Base-by-base conservation (phyloP, 2,797 vertebrate genomes). In the Hypotaenidia okinawae region DNA sequence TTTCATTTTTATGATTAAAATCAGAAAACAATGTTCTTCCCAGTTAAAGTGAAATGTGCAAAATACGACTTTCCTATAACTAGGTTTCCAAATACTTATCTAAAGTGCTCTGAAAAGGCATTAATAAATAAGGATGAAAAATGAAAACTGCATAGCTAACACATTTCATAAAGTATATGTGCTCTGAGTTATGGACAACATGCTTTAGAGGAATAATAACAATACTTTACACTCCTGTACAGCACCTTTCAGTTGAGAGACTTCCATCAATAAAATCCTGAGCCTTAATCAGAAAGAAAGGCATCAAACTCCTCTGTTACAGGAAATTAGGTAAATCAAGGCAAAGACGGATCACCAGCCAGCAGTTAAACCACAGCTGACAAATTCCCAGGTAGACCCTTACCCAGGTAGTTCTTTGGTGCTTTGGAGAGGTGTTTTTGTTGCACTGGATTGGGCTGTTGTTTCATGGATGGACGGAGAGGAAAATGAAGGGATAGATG, bases 1-100 rank as follows among this genome's bases (percentile, higher is more conserved):
- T 94, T 96, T 96, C 88, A 93, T 97, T 97, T 96, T 96, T 92
- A 27, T 95, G 97, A 97, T 97, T 96, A 96, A 96, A 97, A 95
- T 97, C 96, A 96, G 94, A 95, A 96, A 96, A 95, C 94, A 96
- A 81, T 90, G 94, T 94, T 97, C 93, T 74, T 91, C 85, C 69
- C 94, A 62, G 91, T 90, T 92, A 64, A 95, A 94, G 95, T 27
- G 91, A 32, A 68, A 83, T 17, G 81, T 57, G 91, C 73, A 51
- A 91, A 94, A 77, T 30, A 57, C 3, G 32, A 72, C 76, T 91
- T 47, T 32, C 81, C 91, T 81, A 35, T 87, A 80, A 64, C 84
- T n/a, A 83, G 61, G 81, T 83, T 92, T 92, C 83, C 92, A 93
- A 96, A 94, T 57, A 78, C 94, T 96, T 96, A 96, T 95, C 95